phyloP scores from a whole-genome alignment of 2,797 vertebrate species.

The Melanotaenia pygmaea region DNA sequence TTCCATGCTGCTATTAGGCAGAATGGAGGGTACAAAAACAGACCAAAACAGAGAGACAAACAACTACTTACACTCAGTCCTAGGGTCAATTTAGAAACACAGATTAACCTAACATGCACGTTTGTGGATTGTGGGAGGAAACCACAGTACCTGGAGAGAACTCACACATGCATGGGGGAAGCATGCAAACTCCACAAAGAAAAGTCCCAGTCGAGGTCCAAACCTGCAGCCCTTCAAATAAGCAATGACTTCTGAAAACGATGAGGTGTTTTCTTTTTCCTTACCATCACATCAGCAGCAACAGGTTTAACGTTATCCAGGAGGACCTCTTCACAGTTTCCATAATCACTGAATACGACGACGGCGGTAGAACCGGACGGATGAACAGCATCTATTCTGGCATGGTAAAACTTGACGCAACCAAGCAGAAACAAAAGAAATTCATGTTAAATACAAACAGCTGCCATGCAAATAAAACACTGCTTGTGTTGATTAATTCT shows the following conservation, averaged over 20 bases:
- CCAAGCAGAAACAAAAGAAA: slow-evolving; percentile 18
- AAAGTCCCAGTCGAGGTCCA: neutral
- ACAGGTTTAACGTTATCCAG: slow-evolving; percentile 95
- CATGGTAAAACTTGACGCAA: slow-evolving; percentile 90
- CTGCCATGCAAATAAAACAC: neutral
- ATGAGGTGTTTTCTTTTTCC: slow-evolving; percentile 50
- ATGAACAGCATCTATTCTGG: slow-evolving; percentile 95
- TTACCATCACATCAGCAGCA: slow-evolving; percentile 90
- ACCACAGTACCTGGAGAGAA: neutral
- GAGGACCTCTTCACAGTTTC: slow-evolving; percentile 98
- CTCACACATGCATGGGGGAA: neutral
- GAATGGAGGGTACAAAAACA: neutral
- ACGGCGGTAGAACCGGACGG: slow-evolving; percentile 97
- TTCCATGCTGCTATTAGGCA: neutral
- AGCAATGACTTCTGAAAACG: neutral
- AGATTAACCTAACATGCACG: neutral
- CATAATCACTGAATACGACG: slow-evolving; percentile 97
- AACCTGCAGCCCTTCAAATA: neutral
- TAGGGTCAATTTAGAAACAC: neutral
- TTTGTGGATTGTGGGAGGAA: neutral
- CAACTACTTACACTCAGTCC: too few relatives aligned
- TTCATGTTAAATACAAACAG: slow-evolving; percentile 23
- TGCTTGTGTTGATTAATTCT: neutral
- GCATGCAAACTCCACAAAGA: neutral
- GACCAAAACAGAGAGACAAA: neutral